A percentile compares a stretch with the other conserved stretches of the same genome.
Conservation (phyloP, 2,797 vertebrate genomes). For the Rallus crepitans region DNA sequence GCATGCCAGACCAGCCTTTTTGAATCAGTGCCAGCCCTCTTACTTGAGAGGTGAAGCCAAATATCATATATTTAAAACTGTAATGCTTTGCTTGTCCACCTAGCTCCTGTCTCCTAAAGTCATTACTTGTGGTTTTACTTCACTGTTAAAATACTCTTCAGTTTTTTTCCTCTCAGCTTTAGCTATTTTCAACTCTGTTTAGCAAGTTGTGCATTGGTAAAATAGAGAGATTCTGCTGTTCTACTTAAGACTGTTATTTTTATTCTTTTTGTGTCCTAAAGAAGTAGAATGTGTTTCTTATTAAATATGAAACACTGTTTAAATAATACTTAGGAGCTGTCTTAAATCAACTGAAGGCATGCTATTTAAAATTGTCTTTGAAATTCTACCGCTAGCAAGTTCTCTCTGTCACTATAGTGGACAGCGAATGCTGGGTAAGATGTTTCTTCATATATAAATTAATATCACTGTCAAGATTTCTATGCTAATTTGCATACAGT, state of each 20-base stretch:
- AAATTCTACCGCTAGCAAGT: slow-evolving; percentile 2
- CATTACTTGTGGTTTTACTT: slow-evolving; percentile 85
- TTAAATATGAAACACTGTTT: slow-evolving; percentile 65
- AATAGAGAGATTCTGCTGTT: slow-evolving; percentile 67
- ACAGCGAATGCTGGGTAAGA: background rate
- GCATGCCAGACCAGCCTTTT: slow-evolving; percentile 81
- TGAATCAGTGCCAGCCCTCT: slow-evolving; percentile 83
- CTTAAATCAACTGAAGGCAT: slow-evolving; percentile 8
- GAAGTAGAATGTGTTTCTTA: slow-evolving; percentile 75
- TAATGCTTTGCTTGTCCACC: slow-evolving; percentile 81
- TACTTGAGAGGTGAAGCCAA: slow-evolving; percentile 82
- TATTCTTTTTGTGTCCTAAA: slow-evolving; percentile 22
- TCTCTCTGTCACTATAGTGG: background rate
- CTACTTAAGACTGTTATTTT: slow-evolving; percentile 58
- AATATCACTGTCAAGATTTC: background rate
- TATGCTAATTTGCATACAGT: background rate
- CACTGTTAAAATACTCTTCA: slow-evolving; percentile 80
- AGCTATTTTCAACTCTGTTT: slow-evolving; percentile 73
- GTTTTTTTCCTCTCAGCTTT: slow-evolving; percentile 52
- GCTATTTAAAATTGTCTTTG: slow-evolving; percentile 36
- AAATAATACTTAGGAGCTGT: slow-evolving; percentile 40
- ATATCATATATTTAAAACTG: slow-evolving; percentile 82
- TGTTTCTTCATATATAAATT: background rate
- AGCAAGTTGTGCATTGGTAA: slow-evolving; percentile 62
- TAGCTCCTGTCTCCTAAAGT: slow-evolving; percentile 84